Evolutionary conservation across 2,797 vertebrate genomes (phyloP), one percentile per base, ranked within the genome.

Genomic region (Acrossocheilus wenchowensis): DNA sequence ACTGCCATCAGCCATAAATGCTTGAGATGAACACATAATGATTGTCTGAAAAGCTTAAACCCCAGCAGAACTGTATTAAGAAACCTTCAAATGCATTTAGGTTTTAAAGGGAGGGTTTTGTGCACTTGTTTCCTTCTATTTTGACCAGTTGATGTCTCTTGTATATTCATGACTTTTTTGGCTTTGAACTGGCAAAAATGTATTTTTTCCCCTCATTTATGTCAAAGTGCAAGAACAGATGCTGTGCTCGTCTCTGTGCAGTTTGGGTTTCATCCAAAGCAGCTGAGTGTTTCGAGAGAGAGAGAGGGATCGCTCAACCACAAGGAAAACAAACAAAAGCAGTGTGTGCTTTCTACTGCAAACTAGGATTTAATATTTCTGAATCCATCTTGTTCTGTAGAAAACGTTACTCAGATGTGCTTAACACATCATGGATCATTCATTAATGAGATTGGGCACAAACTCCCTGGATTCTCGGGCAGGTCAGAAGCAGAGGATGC

Each of bases 221-320:
- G 83, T 68, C 11, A 41, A 79, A 69, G 36, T 69, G 64, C 83
- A 78, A 71, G 75, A 85, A 78, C 64, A 85, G 64, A 85, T 79
- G 83, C 2, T 5, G 45, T 8, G 34, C 50, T 71, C 6, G 19
- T 66, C 23, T 66, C 21, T 69, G 45, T 71, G 62, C 23, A 71
- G 64, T 85, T 57, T 78, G 83, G 36, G 64, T 50, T 78, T 34
- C 11, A 21, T 85, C 75, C 75, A 57, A 71, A 78, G 19, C 45
- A 75, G 39, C 36, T 60, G 69, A 75, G 72, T 68, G 60, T 71
- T 78, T 78, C 43, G 34, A 52, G 60, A n/a, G 26, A 21, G 34
- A 14, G 15, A 30, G 52, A 23, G 41, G 2, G 41, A 43, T 39
- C 8, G 2, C 45, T 84, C 19, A 23, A 17, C 4, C 23, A 54